Conservation (phyloP, 1,140 invertebrate genomes). For the Ceratina australensis region DNA sequence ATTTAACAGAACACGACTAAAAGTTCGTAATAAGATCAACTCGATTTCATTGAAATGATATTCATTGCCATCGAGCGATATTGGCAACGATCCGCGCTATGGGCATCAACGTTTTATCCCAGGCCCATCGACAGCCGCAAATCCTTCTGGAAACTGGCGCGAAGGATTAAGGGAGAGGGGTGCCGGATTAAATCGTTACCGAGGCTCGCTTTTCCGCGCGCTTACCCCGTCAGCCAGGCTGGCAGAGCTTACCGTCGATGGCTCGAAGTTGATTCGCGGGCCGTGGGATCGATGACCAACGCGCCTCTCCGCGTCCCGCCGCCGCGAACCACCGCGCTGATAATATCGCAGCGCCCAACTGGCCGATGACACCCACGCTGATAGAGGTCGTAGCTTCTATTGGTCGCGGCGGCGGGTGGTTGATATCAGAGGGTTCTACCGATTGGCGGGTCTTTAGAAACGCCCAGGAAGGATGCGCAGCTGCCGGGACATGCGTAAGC, state of each 20-base stretch:
- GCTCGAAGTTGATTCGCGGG: slow-evolving; percentile 57
- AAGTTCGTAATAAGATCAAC: too few relatives aligned
- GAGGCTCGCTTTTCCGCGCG: slow-evolving; percentile 57
- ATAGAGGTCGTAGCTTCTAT: slow-evolving; percentile 62
- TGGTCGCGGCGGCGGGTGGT: slow-evolving; percentile 61
- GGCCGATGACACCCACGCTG: slow-evolving; percentile 69
- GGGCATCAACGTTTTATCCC: background rate
- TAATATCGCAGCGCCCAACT: slow-evolving; percentile 65
- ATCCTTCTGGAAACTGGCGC: slow-evolving; percentile 29
- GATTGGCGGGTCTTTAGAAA: slow-evolving; percentile 64
- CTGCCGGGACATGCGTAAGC: slow-evolving; percentile 77
- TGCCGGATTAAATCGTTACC: slow-evolving; percentile 61
- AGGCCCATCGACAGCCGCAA: slow-evolving; percentile 34
- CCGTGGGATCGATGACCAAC: slow-evolving; percentile 65
- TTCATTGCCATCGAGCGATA: too few relatives aligned
- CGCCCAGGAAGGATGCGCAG: slow-evolving; percentile 79
- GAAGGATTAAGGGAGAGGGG: slow-evolving; percentile 47
- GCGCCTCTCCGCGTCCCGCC: too few relatives aligned
- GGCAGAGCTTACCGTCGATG: slow-evolving; percentile 49
- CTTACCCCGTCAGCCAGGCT: slow-evolving; percentile 55
- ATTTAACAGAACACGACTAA: too few relatives aligned
- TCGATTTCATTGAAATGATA: too few relatives aligned
- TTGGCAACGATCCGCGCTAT: background rate
- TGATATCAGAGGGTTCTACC: slow-evolving; percentile 61
- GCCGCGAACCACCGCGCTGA: slow-evolving; percentile 42